Percentiles rank a stretch among this genome's conserved stretches.
phyloP scores from a whole-genome alignment of 2,888 invertebrate genomes.

The Arrhopalites spinosus region DNA sequence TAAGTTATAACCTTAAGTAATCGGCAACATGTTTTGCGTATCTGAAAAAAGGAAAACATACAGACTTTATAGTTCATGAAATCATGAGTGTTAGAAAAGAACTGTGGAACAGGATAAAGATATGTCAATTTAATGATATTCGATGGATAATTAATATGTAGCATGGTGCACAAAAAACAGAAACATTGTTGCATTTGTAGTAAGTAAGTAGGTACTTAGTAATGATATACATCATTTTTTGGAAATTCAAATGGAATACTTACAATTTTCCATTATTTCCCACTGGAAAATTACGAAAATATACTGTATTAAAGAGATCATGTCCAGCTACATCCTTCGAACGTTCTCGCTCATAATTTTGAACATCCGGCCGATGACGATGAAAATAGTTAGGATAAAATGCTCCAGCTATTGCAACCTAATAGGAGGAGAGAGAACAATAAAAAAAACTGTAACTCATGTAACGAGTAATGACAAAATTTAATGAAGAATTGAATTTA shows the following conservation, averaged over 20 bases:
- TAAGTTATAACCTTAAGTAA: no score
- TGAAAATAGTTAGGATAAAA: slow-evolving; percentile 93
- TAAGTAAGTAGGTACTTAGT: no score
- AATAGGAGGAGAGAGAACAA: slow-evolving; percentile 44
- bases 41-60: slow-evolving; percentile 30
- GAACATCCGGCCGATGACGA: slow-evolving; percentile 63
- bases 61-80: no score
- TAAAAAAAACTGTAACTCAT: slow-evolving; percentile 29
- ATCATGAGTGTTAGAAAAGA: no score
- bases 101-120: no score
- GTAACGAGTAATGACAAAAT: no score
- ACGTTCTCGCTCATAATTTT: slow-evolving; percentile 69
- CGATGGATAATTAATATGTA: no score
- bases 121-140: no score
- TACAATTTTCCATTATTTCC: slow-evolving; percentile 74
- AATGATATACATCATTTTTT: not conserved
- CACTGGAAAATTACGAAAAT: slow-evolving; percentile 63
- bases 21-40: slow-evolving; percentile 47
- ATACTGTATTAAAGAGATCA: slow-evolving; percentile 78
- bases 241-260: slow-evolving; percentile 8
- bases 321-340: slow-evolving; percentile 71
- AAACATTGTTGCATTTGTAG: no score
- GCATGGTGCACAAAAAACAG: no score
- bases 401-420: slow-evolving; percentile 80
- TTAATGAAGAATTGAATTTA: slow-evolving; percentile 16